Conservation (phyloP, 2,888 invertebrate species). For the Steinernema carpocapsae region DNA sequence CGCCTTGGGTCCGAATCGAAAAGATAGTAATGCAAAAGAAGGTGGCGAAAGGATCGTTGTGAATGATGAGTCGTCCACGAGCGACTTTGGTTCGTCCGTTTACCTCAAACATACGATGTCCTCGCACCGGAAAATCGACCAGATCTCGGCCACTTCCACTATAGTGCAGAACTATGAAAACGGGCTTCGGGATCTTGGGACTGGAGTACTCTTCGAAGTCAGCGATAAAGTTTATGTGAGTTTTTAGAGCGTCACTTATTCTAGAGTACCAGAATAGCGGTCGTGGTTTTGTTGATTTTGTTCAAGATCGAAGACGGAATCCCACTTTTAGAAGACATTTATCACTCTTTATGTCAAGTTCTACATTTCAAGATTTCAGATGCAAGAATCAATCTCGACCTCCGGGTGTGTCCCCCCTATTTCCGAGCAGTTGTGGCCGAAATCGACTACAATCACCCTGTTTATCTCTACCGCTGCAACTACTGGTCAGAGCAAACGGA, state of each 20-base stretch:
- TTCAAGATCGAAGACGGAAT: no score
- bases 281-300: no score
- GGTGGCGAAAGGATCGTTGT: neutral
- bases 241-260: no score
- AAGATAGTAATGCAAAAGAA: no score
- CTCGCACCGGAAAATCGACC: conserved; percentile 4
- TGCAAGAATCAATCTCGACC: neutral
- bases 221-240: conserved; percentile 29
- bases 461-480: conserved; percentile 15
- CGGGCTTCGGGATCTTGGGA: neutral
- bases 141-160: conserved; percentile 14
- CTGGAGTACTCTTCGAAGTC: conserved; percentile 29
- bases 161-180: neutral
- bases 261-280: no score
- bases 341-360: no score
- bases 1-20: conserved; percentile 23
- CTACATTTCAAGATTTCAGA: neutral
- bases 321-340: no score
- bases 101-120: conserved; percentile 24
- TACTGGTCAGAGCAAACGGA: conserved; percentile 14
- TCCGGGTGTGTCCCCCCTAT: neutral
- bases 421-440: conserved; percentile 18
- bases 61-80: conserved; percentile 2
- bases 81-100: neutral
- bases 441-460: conserved; percentile 15